These are phyloP conservation scores for Sinocyclocheilus anophthalmus DNA, from an alignment of 2,113 vertebrate species.

Conservation along the genomic window DNA sequence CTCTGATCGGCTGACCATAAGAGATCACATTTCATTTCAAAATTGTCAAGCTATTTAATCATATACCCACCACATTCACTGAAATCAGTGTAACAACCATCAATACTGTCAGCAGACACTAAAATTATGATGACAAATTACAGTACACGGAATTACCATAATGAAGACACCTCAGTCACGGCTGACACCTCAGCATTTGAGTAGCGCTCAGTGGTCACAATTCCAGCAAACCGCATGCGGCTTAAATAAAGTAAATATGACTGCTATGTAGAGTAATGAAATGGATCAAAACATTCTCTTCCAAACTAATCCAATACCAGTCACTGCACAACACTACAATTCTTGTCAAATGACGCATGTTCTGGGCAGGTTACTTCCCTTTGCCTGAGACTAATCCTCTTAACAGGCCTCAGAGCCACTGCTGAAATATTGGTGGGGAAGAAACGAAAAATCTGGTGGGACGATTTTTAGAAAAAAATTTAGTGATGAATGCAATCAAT, in stretches of 20 bases:
- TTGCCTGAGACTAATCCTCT: slow-evolving; percentile 57
- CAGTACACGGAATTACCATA: neutral
- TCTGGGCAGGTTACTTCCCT: slow-evolving; percentile 36
- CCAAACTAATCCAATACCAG: slow-evolving; percentile 1
- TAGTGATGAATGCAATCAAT: neutral
- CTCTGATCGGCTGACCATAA: neutral
- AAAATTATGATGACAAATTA: slow-evolving; percentile 6
- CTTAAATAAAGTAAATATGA: neutral
- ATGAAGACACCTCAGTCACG: slow-evolving; percentile 10
- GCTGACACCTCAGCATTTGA: neutral
- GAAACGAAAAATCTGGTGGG: slow-evolving; percentile 8
- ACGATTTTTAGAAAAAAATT: neutral
- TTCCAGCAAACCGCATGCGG: neutral
- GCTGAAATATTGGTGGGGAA: slow-evolving; percentile 54
- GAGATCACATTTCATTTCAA: neutral
- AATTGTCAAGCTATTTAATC: neutral
- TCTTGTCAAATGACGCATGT: slow-evolving; percentile 59
- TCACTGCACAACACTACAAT: slow-evolving; percentile 47
- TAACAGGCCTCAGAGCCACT: slow-evolving; percentile 61
- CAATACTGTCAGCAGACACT: neutral
- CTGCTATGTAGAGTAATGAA: neutral
- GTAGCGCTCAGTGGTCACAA: neutral
- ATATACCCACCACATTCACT: neutral
- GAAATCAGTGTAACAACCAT: neutral
- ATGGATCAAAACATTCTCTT: neutral